phyloP scores from a whole-genome alignment of 2,888 invertebrate genomes.

The Euzetes globulus region DNA sequence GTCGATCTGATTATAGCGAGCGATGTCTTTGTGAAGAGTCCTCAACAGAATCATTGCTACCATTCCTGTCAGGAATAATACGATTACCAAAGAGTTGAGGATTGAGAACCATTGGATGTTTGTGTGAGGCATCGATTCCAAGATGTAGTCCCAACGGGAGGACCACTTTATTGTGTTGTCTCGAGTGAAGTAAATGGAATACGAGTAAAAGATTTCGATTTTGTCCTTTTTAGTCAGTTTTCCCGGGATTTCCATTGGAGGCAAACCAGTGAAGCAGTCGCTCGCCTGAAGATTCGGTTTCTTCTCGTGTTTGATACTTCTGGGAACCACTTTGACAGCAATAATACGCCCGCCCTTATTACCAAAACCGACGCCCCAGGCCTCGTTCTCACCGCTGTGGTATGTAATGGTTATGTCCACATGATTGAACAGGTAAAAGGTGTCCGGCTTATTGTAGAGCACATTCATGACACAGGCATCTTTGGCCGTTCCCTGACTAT shows the following conservation, averaged over 20 bases:
- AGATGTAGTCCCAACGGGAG: constrained; percentile 97
- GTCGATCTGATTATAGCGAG: constrained; percentile 83
- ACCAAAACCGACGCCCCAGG: constrained; percentile 71
- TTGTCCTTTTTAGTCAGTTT: constrained; percentile 52
- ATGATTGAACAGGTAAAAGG: constrained; percentile 92
- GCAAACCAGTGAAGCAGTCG: constrained; percentile 45
- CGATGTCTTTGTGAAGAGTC: constrained; percentile 96
- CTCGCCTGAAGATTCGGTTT: constrained; percentile 45
- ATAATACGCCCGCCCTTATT: constrained; percentile 80
- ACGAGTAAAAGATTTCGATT: constrained; percentile 71
- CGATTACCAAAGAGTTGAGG: constrained; percentile 89
- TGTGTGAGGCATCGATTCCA: constrained; percentile 95
- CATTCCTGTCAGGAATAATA: constrained; percentile 88
- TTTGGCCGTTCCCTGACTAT: constrained; percentile 53
- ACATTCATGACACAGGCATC: constrained; percentile 50
- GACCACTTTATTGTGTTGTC: constrained; percentile 91
- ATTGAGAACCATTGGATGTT: constrained; percentile 99
- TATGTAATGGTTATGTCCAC: constrained; percentile 87
- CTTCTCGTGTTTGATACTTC: constrained; percentile 53
- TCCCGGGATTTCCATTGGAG: constrained; percentile 64
- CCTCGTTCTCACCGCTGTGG: constrained; percentile 77
- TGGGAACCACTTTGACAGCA: constrained; percentile 51
- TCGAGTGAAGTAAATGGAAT: constrained; percentile 60
- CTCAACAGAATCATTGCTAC: constrained; percentile 97
- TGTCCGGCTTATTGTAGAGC: constrained; percentile 53